phyloP scores from a whole-genome alignment of 2,888 invertebrate genomes.

The Octonoba sinensis region DNA sequence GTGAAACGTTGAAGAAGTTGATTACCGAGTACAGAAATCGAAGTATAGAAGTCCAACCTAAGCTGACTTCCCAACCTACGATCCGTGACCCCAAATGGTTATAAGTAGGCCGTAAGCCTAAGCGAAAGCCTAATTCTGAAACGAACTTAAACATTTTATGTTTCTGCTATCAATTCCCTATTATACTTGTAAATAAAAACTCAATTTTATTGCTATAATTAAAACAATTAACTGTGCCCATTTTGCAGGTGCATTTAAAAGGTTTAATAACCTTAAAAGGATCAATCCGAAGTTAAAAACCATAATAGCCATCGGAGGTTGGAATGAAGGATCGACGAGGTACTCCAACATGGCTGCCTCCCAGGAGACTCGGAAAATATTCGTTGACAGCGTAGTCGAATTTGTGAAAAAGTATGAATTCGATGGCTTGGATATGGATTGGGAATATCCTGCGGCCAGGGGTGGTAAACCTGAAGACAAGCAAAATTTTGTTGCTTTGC shows the following conservation, averaged over 20 bases:
- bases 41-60: too few relatives aligned
- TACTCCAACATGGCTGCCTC: slow-evolving; percentile 64
- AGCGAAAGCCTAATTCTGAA: too few relatives aligned
- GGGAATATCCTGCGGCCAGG: slow-evolving; percentile 78
- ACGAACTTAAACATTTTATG: too few relatives aligned
- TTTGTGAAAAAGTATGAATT: slow-evolving; percentile 62
- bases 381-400: slow-evolving; percentile 62
- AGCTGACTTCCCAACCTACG: too few relatives aligned
- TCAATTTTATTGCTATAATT: neutral
- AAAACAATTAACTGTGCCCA: too few relatives aligned
- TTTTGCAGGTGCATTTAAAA: slow-evolving; percentile 68
- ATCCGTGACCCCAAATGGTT: too few relatives aligned
- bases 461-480: slow-evolving; percentile 84
- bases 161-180: too few relatives aligned
- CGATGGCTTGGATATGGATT: slow-evolving; percentile 65
- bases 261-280: slow-evolving; percentile 70
- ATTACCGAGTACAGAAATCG: too few relatives aligned
- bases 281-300: slow-evolving; percentile 75
- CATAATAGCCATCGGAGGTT: slow-evolving; percentile 78
- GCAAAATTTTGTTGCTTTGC: slow-evolving; percentile 81
- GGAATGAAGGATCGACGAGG: slow-evolving; percentile 69
- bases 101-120: too few relatives aligned
- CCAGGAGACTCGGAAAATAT: slow-evolving; percentile 53
- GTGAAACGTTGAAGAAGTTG: too few relatives aligned
- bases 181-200: too few relatives aligned